phyloP scores from a whole-genome alignment of 2,113 vertebrate genomes.

The Grammomys dolichurus region DNA sequence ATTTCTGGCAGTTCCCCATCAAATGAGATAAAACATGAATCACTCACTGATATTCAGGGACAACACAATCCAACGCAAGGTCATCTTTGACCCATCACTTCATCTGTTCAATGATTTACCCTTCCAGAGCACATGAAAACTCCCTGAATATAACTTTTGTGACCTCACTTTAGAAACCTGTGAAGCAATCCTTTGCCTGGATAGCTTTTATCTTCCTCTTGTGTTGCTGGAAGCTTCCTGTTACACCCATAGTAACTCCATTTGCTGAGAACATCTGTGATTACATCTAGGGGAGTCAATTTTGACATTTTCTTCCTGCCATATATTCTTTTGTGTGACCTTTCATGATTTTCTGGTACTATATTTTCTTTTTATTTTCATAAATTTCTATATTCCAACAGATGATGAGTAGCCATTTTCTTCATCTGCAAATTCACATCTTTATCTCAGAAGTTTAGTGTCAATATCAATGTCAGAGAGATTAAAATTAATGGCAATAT shows the following conservation, averaged over 20 bases:
- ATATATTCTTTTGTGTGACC: background rate
- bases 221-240: background rate
- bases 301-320: background rate
- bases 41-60: background rate
- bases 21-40: constrained; percentile 53
- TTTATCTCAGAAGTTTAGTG: background rate
- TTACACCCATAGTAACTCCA: background rate
- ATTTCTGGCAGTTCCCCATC: background rate
- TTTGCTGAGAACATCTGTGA: background rate
- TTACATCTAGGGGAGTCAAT: background rate
- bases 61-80: background rate
- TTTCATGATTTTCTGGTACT: background rate
- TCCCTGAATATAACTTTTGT: background rate
- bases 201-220: background rate
- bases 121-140: background rate
- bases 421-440: background rate
- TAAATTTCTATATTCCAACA: constrained; percentile 10
- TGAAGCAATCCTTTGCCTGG: background rate
- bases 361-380: background rate
- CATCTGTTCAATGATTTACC: background rate
- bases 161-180: background rate
- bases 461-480: constrained; percentile 5
- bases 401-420: background rate
- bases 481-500: constrained; percentile 1
- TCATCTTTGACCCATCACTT: background rate